These are phyloP conservation scores for Nemoura dubitans DNA, from an alignment of 2,888 invertebrate species.

Conservation along the genomic window DNA sequence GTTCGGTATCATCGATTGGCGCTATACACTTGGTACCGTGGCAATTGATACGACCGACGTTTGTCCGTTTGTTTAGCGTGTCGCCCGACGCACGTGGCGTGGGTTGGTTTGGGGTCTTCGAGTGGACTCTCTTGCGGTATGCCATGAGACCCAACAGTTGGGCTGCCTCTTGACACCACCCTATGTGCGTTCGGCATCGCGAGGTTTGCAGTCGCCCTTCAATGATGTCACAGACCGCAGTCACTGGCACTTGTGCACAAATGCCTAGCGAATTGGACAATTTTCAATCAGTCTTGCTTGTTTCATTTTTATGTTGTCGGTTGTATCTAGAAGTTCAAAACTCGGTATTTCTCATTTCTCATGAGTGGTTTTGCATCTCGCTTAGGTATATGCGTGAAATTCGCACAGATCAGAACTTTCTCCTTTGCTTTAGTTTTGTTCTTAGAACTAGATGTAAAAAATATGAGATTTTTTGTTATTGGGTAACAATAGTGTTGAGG, in stretches of 20 bases:
- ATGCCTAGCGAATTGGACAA: not conserved
- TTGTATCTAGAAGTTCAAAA: too few relatives aligned
- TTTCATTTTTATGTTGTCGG: too few relatives aligned
- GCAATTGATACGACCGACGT: slow-evolving; percentile 16
- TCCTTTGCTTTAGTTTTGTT: too few relatives aligned
- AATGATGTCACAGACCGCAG: not conserved
- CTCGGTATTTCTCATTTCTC: too few relatives aligned
- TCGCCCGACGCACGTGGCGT: not conserved
- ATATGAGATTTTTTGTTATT: too few relatives aligned
- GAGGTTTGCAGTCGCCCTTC: not conserved
- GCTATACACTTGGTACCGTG: not conserved
- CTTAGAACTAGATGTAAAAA: too few relatives aligned
- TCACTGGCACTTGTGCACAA: not conserved
- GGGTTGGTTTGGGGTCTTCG: not conserved
- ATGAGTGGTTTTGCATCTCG: too few relatives aligned
- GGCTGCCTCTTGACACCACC: slow-evolving; percentile 18
- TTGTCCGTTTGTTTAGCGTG: not conserved
- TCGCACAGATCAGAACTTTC: too few relatives aligned
- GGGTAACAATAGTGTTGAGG: too few relatives aligned
- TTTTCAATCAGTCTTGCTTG: not conserved
- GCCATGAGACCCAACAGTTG: slow-evolving; percentile 46
- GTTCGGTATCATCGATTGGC: not conserved
- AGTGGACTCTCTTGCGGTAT: slow-evolving; percentile 46
- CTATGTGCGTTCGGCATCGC: not conserved
- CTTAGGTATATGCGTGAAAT: too few relatives aligned